Evolutionary conservation across 1,140 invertebrate genomes (phyloP).

Genomic region (Drosophila insularis): DNA sequence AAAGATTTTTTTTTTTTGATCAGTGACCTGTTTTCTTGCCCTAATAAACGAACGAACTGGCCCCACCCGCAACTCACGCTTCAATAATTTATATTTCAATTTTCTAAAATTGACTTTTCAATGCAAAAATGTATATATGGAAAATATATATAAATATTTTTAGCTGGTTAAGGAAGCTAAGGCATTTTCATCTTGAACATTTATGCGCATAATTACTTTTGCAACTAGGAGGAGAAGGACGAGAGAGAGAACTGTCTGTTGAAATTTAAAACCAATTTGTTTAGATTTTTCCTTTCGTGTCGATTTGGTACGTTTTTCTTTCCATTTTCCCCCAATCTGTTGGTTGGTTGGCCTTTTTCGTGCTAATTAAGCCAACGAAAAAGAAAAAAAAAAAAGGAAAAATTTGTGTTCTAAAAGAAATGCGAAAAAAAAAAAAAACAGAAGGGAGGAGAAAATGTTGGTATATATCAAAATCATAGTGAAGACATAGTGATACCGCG

Average conservation of each 20-base stretch:
- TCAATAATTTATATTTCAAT: slow-evolving; percentile 75
- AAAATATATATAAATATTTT: too few species aligned
- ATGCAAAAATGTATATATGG: slow-evolving; percentile 26
- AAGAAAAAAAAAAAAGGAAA: neutral
- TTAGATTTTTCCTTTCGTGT: slow-evolving; percentile 38
- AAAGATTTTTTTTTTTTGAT: too few species aligned
- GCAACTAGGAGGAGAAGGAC: neutral
- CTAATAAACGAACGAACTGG: too few species aligned
- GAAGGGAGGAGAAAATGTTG: too few species aligned
- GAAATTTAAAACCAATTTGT: slow-evolving; percentile 74
- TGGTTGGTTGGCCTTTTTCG: slow-evolving; percentile 54
- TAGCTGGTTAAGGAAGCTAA: neutral
- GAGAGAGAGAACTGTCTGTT: slow-evolving; percentile 31
- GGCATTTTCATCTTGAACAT: slow-evolving; percentile 38
- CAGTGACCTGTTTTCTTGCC: slow-evolving; percentile 7
- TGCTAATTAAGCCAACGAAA: slow-evolving; percentile 64
- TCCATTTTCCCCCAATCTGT: slow-evolving; percentile 21
- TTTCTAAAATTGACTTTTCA: slow-evolving; percentile 61
- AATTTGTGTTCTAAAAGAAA: neutral
- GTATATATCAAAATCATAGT: neutral
- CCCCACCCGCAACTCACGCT: slow-evolving; percentile 26
- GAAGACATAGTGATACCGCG: neutral
- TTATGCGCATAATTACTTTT: slow-evolving; percentile 61
- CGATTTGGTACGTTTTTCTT: slow-evolving; percentile 16
- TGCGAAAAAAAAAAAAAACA: neutral